phyloP scores from a whole-genome alignment of 2,888 invertebrate genomes.

The Macropis europaea region DNA sequence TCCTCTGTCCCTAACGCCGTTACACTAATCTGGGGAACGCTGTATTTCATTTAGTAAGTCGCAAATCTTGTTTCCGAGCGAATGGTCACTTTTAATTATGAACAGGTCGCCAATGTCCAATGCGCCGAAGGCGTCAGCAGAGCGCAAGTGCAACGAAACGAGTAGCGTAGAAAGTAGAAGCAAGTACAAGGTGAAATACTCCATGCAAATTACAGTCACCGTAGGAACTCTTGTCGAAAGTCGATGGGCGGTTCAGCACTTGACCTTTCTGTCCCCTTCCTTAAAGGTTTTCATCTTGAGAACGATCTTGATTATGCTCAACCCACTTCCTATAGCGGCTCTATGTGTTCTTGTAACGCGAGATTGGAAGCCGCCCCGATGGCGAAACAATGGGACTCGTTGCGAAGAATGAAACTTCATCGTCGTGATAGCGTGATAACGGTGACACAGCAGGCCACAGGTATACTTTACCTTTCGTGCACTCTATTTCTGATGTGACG shows the following conservation, averaged over 20 bases:
- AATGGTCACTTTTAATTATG: too few species aligned
- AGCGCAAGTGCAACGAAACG: conserved; percentile 1
- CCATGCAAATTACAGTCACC: conserved; percentile 42
- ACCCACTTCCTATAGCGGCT: background rate
- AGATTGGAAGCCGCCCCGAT: conserved; percentile 18
- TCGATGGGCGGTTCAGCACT: conserved; percentile 36
- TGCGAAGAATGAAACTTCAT: background rate
- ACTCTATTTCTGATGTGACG: conserved; percentile 12
- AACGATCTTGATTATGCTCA: conserved; percentile 46
- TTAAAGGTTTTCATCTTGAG: conserved; percentile 40
- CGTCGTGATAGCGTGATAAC: background rate
- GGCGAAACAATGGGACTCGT: conserved; percentile 14
- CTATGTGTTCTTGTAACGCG: background rate
- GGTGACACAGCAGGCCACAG: background rate
- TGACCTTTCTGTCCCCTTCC: conserved; percentile 37
- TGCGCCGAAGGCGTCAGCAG: background rate
- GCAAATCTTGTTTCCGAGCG: too few species aligned
- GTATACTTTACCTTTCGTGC: conserved; percentile 17
- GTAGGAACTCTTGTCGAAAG: conserved; percentile 32
- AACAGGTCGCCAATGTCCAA: background rate
- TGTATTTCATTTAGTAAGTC: too few species aligned
- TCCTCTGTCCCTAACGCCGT: too few species aligned
- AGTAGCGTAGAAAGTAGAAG: background rate
- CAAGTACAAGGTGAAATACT: conserved; percentile 47
- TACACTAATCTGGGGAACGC: too few species aligned